phyloP scores from a whole-genome alignment of 2,113 vertebrate species.

The Phyllopteryx taeniolatus region DNA sequence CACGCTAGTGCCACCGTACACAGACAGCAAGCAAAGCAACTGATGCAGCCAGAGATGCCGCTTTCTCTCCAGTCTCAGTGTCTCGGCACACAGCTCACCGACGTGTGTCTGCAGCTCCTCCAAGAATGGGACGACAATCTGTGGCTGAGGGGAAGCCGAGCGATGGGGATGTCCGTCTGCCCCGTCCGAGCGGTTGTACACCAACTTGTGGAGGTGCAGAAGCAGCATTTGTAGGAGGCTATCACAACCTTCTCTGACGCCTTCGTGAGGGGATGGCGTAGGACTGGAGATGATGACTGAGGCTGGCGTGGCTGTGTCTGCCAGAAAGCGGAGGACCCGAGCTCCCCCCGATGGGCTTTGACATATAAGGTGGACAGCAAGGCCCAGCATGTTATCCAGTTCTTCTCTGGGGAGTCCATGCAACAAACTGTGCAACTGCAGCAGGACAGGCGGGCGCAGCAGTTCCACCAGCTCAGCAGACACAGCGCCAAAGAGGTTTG shows the following conservation, averaged over 20 bases:
- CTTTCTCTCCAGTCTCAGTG: conserved; percentile 82
- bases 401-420: conserved; percentile 81
- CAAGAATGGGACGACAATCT: conserved; percentile 81
- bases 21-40: conserved; percentile 82
- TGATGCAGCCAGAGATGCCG: conserved; percentile 91
- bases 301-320: conserved; percentile 86
- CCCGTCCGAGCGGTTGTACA: conserved; percentile 77
- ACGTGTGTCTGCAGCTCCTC: conserved; percentile 83
- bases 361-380: conserved; percentile 87
- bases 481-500: conserved; percentile 81
- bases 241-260: conserved; percentile 88
- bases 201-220: conserved; percentile 87
- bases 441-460: conserved; percentile 79
- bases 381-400: conserved; percentile 82
- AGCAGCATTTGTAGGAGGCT: conserved; percentile 87
- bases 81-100: conserved; percentile 83
- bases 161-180: conserved; percentile 56
- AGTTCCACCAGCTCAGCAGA: conserved; percentile 86
- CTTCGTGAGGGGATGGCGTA: conserved; percentile 79
- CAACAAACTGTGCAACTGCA: conserved; percentile 86
- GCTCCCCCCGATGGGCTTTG: conserved; percentile 86
- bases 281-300: conserved; percentile 85
- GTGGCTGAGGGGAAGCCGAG: conserved; percentile 56
- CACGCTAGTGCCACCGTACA: conserved; percentile 82
- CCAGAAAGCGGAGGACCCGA: conserved; percentile 81